Conservation (phyloP, 2,797 vertebrate genomes). For the Hirundo rustica region DNA sequence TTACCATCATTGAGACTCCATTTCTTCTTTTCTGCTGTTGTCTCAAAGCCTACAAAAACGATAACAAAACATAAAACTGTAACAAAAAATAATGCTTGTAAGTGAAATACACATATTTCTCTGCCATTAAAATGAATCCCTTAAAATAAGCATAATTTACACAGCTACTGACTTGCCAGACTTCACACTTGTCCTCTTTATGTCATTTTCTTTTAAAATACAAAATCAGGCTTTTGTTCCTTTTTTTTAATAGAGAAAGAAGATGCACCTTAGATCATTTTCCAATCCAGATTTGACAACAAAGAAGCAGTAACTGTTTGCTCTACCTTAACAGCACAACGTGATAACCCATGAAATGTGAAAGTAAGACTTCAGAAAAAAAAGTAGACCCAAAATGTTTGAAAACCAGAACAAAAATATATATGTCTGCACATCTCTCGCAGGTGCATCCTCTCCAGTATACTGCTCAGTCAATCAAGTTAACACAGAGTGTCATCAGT, state of each 20-base stretch:
- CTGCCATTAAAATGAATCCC: conserved; percentile 40
- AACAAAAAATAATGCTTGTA: conserved; percentile 60
- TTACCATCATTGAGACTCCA: conserved; percentile 88
- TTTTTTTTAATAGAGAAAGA: conserved; percentile 42
- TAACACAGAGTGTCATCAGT: conserved; percentile 84
- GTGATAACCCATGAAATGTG: conserved; percentile 66
- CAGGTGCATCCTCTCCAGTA: conserved; percentile 79
- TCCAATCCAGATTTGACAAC: conserved; percentile 72
- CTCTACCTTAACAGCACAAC: conserved; percentile 72
- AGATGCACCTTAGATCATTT: conserved; percentile 67
- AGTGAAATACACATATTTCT: conserved; percentile 69
- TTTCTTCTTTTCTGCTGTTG: conserved; percentile 88
- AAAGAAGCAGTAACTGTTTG: conserved; percentile 71
- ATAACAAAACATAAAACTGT: conserved; percentile 73
- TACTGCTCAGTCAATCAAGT: conserved; percentile 82
- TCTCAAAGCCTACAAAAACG: conserved; percentile 83
- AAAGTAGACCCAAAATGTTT: conserved; percentile 73
- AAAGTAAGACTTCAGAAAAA: conserved; percentile 67
- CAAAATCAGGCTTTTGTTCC: conserved; percentile 42
- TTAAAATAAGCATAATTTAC: conserved; percentile 61
- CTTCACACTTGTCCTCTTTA: conserved; percentile 55
- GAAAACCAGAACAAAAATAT: conserved; percentile 74
- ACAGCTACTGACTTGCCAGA: conserved; percentile 59
- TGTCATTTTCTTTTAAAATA: conserved; percentile 68
- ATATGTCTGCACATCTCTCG: conserved; percentile 76